Base-by-base conservation (phyloP, 2,113 vertebrate genomes). In the Callospermophilus lateralis region DNA sequence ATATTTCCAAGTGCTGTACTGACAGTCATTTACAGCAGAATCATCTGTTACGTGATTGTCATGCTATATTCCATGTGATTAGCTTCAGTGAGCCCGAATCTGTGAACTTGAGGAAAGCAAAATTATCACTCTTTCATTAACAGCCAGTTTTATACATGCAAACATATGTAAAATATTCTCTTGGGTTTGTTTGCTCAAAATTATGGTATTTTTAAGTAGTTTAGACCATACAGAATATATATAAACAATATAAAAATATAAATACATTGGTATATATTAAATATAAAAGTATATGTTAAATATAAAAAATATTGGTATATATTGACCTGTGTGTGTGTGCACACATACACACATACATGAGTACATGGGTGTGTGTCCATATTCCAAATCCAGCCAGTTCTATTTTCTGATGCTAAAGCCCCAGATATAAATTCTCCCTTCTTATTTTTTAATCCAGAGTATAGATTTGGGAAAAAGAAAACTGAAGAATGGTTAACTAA, bases 21-120 rank as follows among this genome's bases (percentile, higher is more conserved):
- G 84, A 11, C 28, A 83, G 17, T 89, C 90, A 42, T 83, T 67
- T 81, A 73, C 42, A 93, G 8, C 58, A 92, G 37, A 90, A 81
- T 72, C 72, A 73, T 67, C 70, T 7, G 20, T 93, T 73, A 65
- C 1, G 16, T n/a, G 19, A 70, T 26, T 68, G 34, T 26, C 17
- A 6, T 34, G 30, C 17, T 70, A 68, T 28, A 48, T 51, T 55
- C 48, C 3, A 42, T 19, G 26, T 76, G 26, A 3, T 26, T 86
- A 74, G 15, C 32, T 58, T 73, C 42, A 24, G 3, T 90, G 55
- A 79, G 17, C 67, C 4, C 34, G 26, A 78, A 16, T 39, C 48
- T 85, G 20, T 79, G 70, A 84, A 81, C 63, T 76, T 86, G 51
- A 92, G 48, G 26, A 19, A 94, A 86, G 10, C 39, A 85, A 77